Conservation (phyloP, 2,797 vertebrate genomes). For the Tolypeutes matacus region DNA sequence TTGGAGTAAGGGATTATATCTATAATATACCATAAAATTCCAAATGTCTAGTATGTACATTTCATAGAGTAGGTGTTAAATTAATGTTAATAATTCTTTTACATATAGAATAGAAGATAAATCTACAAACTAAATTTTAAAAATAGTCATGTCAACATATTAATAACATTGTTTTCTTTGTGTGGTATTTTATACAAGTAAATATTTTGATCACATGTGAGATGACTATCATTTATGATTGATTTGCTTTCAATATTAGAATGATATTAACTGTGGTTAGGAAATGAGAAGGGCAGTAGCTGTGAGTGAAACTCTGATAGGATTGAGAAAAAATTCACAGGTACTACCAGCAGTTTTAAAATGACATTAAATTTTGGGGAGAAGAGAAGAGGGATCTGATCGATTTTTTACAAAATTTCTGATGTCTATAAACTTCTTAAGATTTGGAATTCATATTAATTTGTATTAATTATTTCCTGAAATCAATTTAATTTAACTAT, state of each 20-base stretch:
- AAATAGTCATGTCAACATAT: neutral
- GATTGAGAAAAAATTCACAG: neutral
- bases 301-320: neutral
- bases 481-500: neutral
- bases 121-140: neutral
- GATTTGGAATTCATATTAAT: neutral
- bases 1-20: neutral
- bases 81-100: neutral
- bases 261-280: neutral
- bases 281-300: neutral
- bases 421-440: neutral
- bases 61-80: neutral
- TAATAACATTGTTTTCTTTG: neutral
- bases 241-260: neutral
- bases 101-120: neutral
- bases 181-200: neutral
- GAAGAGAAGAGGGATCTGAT: neutral
- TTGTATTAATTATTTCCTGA: conserved; percentile 18
- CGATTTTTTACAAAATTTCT: neutral
- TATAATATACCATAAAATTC: neutral
- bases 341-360: neutral
- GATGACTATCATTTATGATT: neutral
- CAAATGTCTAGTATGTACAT: neutral
- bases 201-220: neutral
- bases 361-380: neutral